Conservation (phyloP, 1,140 invertebrate genomes). For the Pseudomyrmex concolor region DNA sequence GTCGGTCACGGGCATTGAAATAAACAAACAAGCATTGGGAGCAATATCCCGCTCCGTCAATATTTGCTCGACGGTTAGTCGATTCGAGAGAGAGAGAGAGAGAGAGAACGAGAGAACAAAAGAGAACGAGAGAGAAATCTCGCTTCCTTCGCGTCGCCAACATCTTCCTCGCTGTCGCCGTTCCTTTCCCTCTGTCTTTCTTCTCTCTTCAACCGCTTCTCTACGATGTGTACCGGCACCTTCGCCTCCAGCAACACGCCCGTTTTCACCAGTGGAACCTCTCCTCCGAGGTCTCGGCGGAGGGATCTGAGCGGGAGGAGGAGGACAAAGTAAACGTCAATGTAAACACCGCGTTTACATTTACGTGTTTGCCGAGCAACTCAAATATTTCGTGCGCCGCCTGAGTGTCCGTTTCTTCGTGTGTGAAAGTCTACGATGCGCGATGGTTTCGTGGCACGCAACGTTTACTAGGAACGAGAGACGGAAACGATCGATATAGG, state of each 20-base stretch:
- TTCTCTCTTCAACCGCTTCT: conserved; percentile 34
- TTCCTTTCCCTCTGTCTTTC: conserved; percentile 14
- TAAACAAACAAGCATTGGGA: conserved; percentile 85
- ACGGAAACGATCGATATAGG: conserved; percentile 10
- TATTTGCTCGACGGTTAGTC: conserved; percentile 85
- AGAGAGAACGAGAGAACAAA: conserved; percentile 1
- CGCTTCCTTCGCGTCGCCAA: conserved; percentile 26
- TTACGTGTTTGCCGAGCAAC: conserved; percentile 84
- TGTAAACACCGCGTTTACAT: conserved; percentile 84
- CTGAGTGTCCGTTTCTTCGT: conserved; percentile 75
- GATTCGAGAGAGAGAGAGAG: conserved; percentile 70
- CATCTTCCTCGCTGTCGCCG: conserved; percentile 17
- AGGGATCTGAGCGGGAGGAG: conserved; percentile 18
- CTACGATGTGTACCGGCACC: conserved; percentile 45
- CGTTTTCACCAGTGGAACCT: conserved; percentile 64
- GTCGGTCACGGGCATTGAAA: conserved; percentile 83
- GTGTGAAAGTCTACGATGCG: conserved; percentile 66
- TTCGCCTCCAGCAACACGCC: conserved; percentile 58
- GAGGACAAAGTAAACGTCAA: conserved; percentile 83
- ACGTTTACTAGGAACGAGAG: conserved; percentile 75
- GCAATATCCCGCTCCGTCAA: conserved; percentile 85
- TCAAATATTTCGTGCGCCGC: conserved; percentile 84
- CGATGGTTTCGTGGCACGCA: conserved; percentile 75
- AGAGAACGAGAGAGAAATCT: background rate
- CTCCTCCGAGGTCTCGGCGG: conserved; percentile 48